These are phyloP conservation scores for Acanthosepion lycidas DNA, from an alignment of 2,888 invertebrate species.

Conservation along the genomic window DNA sequence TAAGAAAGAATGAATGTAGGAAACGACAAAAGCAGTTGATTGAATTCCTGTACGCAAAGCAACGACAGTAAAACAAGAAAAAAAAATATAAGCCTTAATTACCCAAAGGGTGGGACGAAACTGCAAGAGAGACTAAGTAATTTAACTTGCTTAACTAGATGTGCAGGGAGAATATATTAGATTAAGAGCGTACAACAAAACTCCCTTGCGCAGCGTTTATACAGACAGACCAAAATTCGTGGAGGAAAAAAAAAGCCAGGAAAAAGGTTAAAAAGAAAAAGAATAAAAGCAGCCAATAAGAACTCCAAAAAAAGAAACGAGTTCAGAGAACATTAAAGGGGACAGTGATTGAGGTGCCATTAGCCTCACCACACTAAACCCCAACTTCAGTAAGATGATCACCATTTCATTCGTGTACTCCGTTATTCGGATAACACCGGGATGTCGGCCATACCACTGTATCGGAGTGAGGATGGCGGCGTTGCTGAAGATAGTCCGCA, in stretches of 20 bases:
- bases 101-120: neutral
- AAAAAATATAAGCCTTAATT: neutral
- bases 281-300: neutral
- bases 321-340: neutral
- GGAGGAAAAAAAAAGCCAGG: neutral
- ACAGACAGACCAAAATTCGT: neutral
- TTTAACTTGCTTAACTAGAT: neutral
- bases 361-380: neutral
- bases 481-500: neutral
- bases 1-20: neutral
- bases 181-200: neutral
- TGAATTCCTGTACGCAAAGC: neutral
- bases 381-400: neutral
- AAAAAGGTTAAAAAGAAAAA: neutral
- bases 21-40: neutral
- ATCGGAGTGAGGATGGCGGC: neutral
- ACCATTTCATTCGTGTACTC: neutral
- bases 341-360: slow-evolving; percentile 22
- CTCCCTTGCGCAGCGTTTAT: neutral
- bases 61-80: neutral
- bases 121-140: neutral
- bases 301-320: neutral
- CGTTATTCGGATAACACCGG: neutral
- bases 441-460: neutral
- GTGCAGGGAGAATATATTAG: neutral